phyloP scores from a whole-genome alignment of 2,797 vertebrate genomes.

The Sebastes minor region DNA sequence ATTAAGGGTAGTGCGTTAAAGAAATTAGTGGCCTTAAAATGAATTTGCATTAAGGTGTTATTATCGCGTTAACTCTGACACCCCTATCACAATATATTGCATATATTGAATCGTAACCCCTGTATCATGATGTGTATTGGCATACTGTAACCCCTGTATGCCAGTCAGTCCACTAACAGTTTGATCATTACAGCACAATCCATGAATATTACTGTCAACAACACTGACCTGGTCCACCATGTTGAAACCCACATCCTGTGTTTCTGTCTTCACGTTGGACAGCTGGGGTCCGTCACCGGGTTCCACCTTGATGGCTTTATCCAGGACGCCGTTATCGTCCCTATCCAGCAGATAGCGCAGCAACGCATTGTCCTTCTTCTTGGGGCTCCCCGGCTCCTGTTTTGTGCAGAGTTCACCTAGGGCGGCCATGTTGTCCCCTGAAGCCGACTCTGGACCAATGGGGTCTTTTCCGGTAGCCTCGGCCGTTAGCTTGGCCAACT shows the following conservation, averaged over 20 bases:
- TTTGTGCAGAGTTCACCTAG: slow-evolving; percentile 86
- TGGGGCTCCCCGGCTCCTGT: slow-evolving; percentile 94
- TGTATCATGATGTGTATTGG: too few species aligned
- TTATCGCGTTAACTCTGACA: too few species aligned
- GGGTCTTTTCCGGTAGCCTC: slow-evolving; percentile 95
- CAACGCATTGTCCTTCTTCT: slow-evolving; percentile 98
- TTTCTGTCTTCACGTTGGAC: slow-evolving; percentile 87
- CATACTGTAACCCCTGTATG: too few species aligned
- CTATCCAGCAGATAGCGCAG: slow-evolving; percentile 95
- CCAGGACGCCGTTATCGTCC: slow-evolving; percentile 91
- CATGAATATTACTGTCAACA: not conserved
- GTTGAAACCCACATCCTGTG: slow-evolving; percentile 87
- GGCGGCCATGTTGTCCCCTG: slow-evolving; percentile 75
- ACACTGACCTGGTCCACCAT: slow-evolving; percentile 87
- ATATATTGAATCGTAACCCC: too few species aligned
- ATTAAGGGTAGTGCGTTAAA: too few species aligned
- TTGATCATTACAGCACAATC: too few species aligned
- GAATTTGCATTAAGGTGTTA: too few species aligned
- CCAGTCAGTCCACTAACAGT: not conserved
- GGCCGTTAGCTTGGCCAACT: slow-evolving; percentile 94
- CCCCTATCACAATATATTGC: too few species aligned
- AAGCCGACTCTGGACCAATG: slow-evolving; percentile 80
- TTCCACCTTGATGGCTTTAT: slow-evolving; percentile 92
- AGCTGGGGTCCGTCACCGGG: slow-evolving; percentile 85
- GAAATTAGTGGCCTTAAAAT: too few species aligned